phyloP scores from a whole-genome alignment of 2,113 vertebrate genomes.

The Hiodon tergisus region DNA sequence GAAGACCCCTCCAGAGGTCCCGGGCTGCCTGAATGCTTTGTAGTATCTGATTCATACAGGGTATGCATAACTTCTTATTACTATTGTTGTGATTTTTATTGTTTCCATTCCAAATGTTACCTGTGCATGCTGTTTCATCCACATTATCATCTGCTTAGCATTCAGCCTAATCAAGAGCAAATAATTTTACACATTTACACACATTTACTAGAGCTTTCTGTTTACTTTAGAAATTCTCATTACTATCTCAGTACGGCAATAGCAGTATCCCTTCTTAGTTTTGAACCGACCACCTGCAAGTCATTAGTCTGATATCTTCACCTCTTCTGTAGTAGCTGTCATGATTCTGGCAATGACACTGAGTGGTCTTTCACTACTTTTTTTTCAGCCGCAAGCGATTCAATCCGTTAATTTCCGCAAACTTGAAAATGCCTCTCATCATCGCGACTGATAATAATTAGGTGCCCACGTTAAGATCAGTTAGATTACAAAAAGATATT shows the following conservation, averaged over 20 bases:
- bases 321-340: too few species aligned
- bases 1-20: constrained; percentile 71
- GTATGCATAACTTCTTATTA: constrained; percentile 51
- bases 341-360: too few species aligned
- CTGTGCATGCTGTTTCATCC: constrained; percentile 5
- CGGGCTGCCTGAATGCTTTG: constrained; percentile 74
- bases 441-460: constrained; percentile 40
- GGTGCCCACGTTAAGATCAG: not conserved
- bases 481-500: too few species aligned
- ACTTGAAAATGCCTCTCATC: constrained; percentile 40
- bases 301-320: too few species aligned
- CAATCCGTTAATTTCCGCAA: constrained; percentile 68
- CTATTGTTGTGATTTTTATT: constrained; percentile 35
- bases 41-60: constrained; percentile 74
- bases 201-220: constrained; percentile 38
- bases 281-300: too few species aligned
- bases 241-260: constrained; percentile 63
- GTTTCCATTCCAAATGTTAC: constrained; percentile 35
- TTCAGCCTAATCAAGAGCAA: constrained; percentile 29
- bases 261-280: too few species aligned
- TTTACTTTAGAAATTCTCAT: constrained; percentile 12
- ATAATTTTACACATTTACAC: constrained; percentile 58
- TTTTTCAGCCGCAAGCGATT: constrained; percentile 69
- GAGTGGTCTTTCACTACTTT: constrained; percentile 11
- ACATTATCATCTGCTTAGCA: constrained; percentile 46